Evolutionary conservation across 2,888 invertebrate genomes (phyloP), one percentile per base, ranked within the genome.

Genomic region (Balanococcus diminutus): DNA sequence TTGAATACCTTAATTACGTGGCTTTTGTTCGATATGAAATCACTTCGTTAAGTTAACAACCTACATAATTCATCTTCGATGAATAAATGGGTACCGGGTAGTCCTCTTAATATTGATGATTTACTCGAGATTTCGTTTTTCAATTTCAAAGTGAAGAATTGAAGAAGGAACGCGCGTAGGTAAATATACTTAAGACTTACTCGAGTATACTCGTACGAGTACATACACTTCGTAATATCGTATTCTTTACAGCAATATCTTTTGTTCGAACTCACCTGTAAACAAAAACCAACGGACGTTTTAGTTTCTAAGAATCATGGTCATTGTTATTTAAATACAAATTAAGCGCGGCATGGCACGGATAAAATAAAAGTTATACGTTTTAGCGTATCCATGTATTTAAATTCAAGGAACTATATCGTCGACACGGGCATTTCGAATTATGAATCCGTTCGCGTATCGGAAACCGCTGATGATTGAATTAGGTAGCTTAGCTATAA

Each of bases 1-100:
- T 75, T 19, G 32, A 36, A 32, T 32, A 75, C 75, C 75, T 75
- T 75, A 75, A 75, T 75, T 75, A 36, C 75, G 11, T 67, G 28
- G 14, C 32, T 61, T 61, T 75, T 75, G 75, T 75, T 31, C 75
- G n/a, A 51, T 51, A 51, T 51, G 19, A 51, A 32, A 31, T 75
- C 32, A 4, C 11, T 14, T 67, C 61, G 61, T 67, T 67, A 67
- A 67, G 19, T 42, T 42, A 42, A 42, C 3, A 36, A 8, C 3
- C 36, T 19, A 56, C 56, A 14, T 11, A 25, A 67, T 67, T 28
- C 25, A 67, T 67, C 28, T n/a, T 67, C 6, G 25, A 67, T 67
- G 61, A 67, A 67, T 67, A 19, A 6, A 51, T 19, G 19, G 8
- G 3, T 51, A 51, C 9, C n/a, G 42, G 16, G 4, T 51, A 19